Evolutionary conservation across 2,888 invertebrate genomes (phyloP).

Genomic region (Phengaris alcon): DNA sequence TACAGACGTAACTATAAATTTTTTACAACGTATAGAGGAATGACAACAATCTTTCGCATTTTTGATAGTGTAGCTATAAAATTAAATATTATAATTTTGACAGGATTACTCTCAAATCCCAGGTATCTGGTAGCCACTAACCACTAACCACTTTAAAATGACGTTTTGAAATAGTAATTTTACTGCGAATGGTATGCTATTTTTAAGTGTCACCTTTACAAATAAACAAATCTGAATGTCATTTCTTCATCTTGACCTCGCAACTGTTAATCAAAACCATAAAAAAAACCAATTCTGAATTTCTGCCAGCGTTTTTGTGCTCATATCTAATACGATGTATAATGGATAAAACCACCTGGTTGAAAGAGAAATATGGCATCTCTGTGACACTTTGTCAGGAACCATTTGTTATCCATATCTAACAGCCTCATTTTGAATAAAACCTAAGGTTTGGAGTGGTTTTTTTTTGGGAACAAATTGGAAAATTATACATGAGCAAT

Average conservation of each 20-base stretch:
- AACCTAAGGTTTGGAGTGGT: slow-evolving; percentile 52
- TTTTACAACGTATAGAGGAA: neutral
- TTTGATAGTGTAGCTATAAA: neutral
- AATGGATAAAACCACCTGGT: slow-evolving; percentile 74
- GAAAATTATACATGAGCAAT: slow-evolving; percentile 42
- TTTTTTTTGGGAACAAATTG: slow-evolving; percentile 45
- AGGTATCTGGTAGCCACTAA: no score
- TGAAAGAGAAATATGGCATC: slow-evolving; percentile 68
- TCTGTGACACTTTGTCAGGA: slow-evolving; percentile 65
- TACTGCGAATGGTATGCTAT: neutral
- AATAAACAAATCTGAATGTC: slow-evolving; percentile 11
- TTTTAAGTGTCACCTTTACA: neutral
- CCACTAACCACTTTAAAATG: no score
- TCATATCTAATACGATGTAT: slow-evolving; percentile 61
- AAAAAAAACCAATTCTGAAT: slow-evolving; percentile 38
- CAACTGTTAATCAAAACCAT: slow-evolving; percentile 28
- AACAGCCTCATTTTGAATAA: slow-evolving; percentile 63
- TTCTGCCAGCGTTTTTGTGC: slow-evolving; percentile 46
- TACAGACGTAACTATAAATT: slow-evolving; percentile 43
- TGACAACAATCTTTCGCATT: neutral
- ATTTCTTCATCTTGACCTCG: slow-evolving; percentile 17
- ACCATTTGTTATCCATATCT: slow-evolving; percentile 60
- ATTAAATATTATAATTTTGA: no score
- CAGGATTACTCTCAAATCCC: no score
- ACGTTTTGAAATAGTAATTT: no score